These are phyloP conservation scores for Phyllotreta cruciferae DNA, from an alignment of 2,888 invertebrate genomes.

Conservation along the genomic window DNA sequence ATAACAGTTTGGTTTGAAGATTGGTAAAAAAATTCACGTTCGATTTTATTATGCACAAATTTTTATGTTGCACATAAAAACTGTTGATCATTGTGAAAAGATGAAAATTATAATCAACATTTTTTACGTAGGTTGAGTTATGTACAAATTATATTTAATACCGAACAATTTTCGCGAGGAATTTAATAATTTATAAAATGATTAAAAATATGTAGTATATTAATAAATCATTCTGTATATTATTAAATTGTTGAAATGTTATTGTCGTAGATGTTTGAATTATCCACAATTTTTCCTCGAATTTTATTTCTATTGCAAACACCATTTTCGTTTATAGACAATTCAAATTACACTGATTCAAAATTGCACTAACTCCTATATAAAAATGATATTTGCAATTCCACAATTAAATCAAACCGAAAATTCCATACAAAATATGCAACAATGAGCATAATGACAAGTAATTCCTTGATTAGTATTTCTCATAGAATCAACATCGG, in stretches of 20 bases:
- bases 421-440: slow-evolving; percentile 27
- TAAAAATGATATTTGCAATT: slow-evolving; percentile 22
- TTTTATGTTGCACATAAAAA: slow-evolving; percentile 3
- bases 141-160: slow-evolving; percentile 10
- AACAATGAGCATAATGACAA: slow-evolving; percentile 44
- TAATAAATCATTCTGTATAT: not conserved
- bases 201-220: not conserved
- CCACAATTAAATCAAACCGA: slow-evolving; percentile 3
- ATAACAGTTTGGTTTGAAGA: not conserved
- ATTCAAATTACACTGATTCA: not conserved
- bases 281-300: slow-evolving; percentile 5
- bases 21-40: slow-evolving; percentile 8
- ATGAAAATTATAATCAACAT: slow-evolving; percentile 3
- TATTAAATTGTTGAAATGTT: slow-evolving; percentile 13
- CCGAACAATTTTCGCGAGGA: slow-evolving; percentile 1
- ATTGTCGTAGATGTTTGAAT: slow-evolving; percentile 15
- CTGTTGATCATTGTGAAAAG: not conserved
- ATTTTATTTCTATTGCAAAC: no score
- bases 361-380: not conserved
- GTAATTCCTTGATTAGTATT: slow-evolving; percentile 28
- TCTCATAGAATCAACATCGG: slow-evolving; percentile 39
- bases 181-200: not conserved
- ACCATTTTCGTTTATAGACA: slow-evolving; percentile 4
- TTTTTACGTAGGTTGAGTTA: slow-evolving; percentile 2
- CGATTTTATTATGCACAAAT: not conserved